Conservation (phyloP, 2,113 vertebrate genomes). For the Atherinomorus stipes region DNA sequence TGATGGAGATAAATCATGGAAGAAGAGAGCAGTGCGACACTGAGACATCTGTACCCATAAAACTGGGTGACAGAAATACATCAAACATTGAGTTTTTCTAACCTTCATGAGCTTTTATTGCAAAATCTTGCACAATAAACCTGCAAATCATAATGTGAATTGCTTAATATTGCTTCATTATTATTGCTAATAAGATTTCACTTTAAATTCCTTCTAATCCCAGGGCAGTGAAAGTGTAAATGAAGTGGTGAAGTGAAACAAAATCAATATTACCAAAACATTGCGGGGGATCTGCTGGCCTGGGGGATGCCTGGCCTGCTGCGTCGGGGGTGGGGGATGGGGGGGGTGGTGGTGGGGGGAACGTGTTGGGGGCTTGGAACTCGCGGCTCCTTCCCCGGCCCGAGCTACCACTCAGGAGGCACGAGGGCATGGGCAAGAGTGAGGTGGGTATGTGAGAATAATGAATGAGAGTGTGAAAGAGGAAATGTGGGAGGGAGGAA, state of each 20-base stretch:
- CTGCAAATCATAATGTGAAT: constrained; percentile 12
- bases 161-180: neutral
- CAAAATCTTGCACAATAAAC: constrained; percentile 3
- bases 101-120: constrained; percentile 20
- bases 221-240: constrained; percentile 15
- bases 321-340: no score
- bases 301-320: no score
- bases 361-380: no score
- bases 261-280: constrained; percentile 2
- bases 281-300: no score
- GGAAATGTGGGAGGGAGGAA: no score
- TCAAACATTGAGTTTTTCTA: constrained; percentile 48
- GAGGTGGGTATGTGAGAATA: no score
- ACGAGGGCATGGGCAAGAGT: no score
- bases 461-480: no score
- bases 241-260: neutral
- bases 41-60: constrained; percentile 57
- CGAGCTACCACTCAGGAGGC: no score
- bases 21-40: constrained; percentile 43
- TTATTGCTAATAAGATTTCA: neutral
- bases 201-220: constrained; percentile 11
- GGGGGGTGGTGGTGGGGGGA: no score
- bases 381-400: no score
- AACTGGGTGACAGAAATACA: constrained; percentile 32
- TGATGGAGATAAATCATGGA: constrained; percentile 68